A percentile compares a stretch with the other conserved stretches of the same genome.
Conservation (phyloP, 92 coral and sea anemone genomes). For the Zoanthus sansibaricus region DNA sequence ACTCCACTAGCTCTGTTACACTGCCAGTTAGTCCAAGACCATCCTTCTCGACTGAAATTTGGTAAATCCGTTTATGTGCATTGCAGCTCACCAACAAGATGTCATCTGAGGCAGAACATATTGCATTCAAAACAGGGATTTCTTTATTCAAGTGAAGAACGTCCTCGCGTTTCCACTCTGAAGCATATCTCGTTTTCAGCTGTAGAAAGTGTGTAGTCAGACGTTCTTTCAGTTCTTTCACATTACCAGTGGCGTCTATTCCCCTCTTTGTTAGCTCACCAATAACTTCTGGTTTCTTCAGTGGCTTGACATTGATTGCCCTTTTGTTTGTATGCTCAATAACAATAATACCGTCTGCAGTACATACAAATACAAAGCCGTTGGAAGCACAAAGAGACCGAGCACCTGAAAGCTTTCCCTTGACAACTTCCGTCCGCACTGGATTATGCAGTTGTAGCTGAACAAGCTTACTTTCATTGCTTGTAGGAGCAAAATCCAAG, state of each 20-base stretch:
- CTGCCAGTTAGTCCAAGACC: constrained; percentile 62
- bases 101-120: constrained; percentile 68
- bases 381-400: constrained; percentile 55
- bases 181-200: constrained; percentile 48
- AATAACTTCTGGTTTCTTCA: constrained; percentile 57
- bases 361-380: constrained; percentile 62
- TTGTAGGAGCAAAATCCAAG: constrained; percentile 61
- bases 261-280: constrained; percentile 66
- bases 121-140: constrained; percentile 30
- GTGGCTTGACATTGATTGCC: constrained; percentile 50
- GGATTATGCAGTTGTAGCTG: constrained; percentile 66
- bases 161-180: constrained; percentile 49
- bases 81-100: constrained; percentile 56
- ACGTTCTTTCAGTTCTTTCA: constrained; percentile 38
- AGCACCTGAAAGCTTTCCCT: constrained; percentile 54
- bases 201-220: constrained; percentile 38
- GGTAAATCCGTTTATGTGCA: constrained; percentile 51
- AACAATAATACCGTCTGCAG: constrained; percentile 62
- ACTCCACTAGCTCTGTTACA: constrained; percentile 49
- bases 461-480: constrained; percentile 60
- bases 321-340: constrained; percentile 41
- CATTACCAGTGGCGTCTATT: constrained; percentile 59
- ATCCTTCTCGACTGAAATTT: constrained; percentile 57
- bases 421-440: constrained; percentile 54
- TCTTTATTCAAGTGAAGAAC: constrained; percentile 54